These are phyloP conservation scores for Hyposoter didymator DNA, from an alignment of 2,888 invertebrate genomes.

Conservation along the genomic window DNA sequence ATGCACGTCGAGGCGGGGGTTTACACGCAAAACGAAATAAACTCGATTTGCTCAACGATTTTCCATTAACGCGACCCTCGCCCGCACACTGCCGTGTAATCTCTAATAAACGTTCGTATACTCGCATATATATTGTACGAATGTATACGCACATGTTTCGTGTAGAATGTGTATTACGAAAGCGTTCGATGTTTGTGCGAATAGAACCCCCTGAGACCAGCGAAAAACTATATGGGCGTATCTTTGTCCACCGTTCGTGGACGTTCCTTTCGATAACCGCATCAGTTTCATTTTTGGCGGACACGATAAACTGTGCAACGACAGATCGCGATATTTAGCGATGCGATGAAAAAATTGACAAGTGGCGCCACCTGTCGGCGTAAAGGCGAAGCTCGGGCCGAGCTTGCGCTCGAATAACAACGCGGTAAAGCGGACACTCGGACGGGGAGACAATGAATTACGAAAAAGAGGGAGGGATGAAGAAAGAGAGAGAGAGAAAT, in stretches of 20 bases:
- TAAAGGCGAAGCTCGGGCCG: not conserved
- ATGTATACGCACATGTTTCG: not conserved
- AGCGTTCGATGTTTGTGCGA: not conserved
- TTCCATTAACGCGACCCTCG: slow-evolving; percentile 43
- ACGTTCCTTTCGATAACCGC: too few relatives aligned
- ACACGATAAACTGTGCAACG: not conserved
- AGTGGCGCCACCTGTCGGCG: slow-evolving; percentile 16
- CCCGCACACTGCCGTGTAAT: slow-evolving; percentile 18
- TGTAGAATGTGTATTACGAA: not conserved
- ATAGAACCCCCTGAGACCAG: not conserved
- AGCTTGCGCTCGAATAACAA: slow-evolving; percentile 5
- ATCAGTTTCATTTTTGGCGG: not conserved
- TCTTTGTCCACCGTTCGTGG: not conserved
- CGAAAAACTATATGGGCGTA: too few relatives aligned
- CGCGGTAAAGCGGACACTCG: not conserved
- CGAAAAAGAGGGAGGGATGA: slow-evolving; percentile 13
- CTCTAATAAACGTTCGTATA: slow-evolving; percentile 48
- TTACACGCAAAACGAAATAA: slow-evolving; percentile 39
- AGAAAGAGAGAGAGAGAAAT: not conserved
- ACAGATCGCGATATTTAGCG: not conserved
- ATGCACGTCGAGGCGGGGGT: not conserved
- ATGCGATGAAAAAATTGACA: not conserved
- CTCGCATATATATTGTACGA: not conserved
- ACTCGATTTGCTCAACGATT: slow-evolving; percentile 56
- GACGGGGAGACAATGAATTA: not conserved